Evolutionary conservation across 1,140 invertebrate genomes (phyloP).

Genomic region (Pantala flavescens): DNA sequence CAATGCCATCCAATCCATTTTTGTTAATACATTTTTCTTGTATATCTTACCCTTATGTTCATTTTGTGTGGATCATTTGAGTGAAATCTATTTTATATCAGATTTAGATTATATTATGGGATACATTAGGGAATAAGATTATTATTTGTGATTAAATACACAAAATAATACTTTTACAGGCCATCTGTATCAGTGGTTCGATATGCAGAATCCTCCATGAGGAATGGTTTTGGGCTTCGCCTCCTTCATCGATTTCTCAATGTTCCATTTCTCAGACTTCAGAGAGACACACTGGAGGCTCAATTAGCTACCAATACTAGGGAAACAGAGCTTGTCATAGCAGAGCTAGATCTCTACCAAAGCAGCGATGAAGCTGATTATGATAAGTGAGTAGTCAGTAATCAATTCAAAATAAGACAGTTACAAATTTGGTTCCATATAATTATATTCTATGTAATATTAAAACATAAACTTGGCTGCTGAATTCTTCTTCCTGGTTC

Average conservation of each 20-base stretch:
- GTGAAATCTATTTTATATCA: too few species aligned
- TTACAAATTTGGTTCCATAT: neutral
- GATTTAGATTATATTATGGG: too few species aligned
- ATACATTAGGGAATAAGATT: too few species aligned
- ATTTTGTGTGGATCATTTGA: too few species aligned
- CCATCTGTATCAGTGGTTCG: slow-evolving; percentile 49
- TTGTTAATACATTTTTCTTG: too few species aligned
- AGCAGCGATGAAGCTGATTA: slow-evolving; percentile 82
- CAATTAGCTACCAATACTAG: slow-evolving; percentile 80
- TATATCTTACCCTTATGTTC: too few species aligned
- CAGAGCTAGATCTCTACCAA: slow-evolving; percentile 71
- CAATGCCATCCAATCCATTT: too few species aligned
- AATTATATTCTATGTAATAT: slow-evolving; percentile 13
- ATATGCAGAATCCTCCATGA: slow-evolving; percentile 90
- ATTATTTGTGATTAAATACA: too few species aligned
- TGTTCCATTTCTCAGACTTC: slow-evolving; percentile 85
- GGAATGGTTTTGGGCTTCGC: slow-evolving; percentile 91
- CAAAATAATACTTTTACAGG: slow-evolving; percentile 26
- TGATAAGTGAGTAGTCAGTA: slow-evolving; percentile 44
- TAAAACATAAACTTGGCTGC: too few species aligned
- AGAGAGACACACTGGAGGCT: slow-evolving; percentile 73
- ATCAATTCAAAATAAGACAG: slow-evolving; percentile 7
- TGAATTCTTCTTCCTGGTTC: too few species aligned
- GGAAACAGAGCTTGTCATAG: slow-evolving; percentile 69
- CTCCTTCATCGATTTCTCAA: slow-evolving; percentile 94